A percentile compares a stretch with the other conserved stretches of the same genome.
These are phyloP conservation scores for Callipepla californica DNA, from an alignment of 2,113 vertebrate genomes.

Conservation along the genomic window DNA sequence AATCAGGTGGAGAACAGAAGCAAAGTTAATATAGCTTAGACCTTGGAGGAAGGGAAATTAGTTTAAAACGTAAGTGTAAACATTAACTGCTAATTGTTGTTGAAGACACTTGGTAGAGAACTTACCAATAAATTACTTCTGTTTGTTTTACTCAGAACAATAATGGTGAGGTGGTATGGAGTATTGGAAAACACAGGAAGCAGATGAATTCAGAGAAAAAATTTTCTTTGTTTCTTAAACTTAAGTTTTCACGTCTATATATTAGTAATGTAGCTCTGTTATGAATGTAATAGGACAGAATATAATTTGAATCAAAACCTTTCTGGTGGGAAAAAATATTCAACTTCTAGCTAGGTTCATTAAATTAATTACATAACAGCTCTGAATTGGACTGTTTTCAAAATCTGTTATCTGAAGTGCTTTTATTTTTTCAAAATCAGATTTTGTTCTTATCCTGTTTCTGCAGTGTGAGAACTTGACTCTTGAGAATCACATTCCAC, in stretches of 20 bases:
- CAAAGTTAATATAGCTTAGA: not conserved
- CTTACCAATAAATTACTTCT: not conserved
- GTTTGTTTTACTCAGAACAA: not conserved
- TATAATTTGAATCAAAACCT: not conserved
- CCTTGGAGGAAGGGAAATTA: not conserved
- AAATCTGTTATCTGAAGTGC: not conserved
- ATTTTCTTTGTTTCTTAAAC: not conserved
- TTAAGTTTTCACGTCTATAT: not conserved
- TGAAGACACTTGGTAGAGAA: not conserved
- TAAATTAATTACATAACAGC: not conserved
- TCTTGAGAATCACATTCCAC: conserved; percentile 4
- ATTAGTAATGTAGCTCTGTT: conserved; percentile 1
- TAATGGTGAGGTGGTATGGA: not conserved
- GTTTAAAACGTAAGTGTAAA: not conserved
- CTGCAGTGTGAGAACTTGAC: not conserved
- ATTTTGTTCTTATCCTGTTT: conserved; percentile 33
- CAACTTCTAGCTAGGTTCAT: no score
- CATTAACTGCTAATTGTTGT: accelerated
- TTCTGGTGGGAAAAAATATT: not conserved
- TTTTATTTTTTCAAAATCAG: conserved; percentile 45
- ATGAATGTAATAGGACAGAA: not conserved
- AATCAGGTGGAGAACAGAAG: not conserved
- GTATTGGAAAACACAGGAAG: not conserved
- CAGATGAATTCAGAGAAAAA: not conserved
- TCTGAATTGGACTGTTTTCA: not conserved